Evolutionary conservation across 1,140 invertebrate genomes (phyloP).

Genomic region (Campoletis sonorensis): DNA sequence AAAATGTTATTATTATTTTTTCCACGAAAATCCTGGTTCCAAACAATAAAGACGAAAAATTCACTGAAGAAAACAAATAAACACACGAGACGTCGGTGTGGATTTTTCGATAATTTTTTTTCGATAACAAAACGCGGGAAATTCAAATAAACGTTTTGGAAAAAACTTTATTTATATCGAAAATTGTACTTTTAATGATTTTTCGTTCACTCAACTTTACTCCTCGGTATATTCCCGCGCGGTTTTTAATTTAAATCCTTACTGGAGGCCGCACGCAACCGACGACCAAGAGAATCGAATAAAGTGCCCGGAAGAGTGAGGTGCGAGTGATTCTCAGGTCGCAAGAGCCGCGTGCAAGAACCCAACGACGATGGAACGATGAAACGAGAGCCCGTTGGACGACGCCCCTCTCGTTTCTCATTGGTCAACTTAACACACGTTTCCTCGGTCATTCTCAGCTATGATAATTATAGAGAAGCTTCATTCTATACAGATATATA

Average conservation of each 20-base stretch:
- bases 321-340: conserved; percentile 23
- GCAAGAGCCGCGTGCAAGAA: conserved; percentile 27
- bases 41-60: background rate
- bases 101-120: background rate
- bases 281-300: conserved; percentile 10
- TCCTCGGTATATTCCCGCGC: background rate
- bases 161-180: background rate
- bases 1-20: too few relatives aligned
- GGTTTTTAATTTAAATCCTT: background rate
- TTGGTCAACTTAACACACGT: conserved; percentile 51
- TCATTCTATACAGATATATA: background rate
- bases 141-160: too few relatives aligned
- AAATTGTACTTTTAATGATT: background rate
- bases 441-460: conserved; percentile 42
- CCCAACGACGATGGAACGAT: conserved; percentile 14
- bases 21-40: background rate
- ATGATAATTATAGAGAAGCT: conserved; percentile 28
- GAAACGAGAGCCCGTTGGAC: conserved; percentile 42
- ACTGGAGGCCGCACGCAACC: background rate
- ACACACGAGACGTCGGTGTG: background rate
- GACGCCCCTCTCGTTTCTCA: conserved; percentile 53
- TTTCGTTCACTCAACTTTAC: background rate
- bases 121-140: too few relatives aligned
- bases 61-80: background rate
- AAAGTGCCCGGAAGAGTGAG: conserved; percentile 15